phyloP scores from a whole-genome alignment of 2,888 invertebrate species.

The Eutolmus rufibarbis region DNA sequence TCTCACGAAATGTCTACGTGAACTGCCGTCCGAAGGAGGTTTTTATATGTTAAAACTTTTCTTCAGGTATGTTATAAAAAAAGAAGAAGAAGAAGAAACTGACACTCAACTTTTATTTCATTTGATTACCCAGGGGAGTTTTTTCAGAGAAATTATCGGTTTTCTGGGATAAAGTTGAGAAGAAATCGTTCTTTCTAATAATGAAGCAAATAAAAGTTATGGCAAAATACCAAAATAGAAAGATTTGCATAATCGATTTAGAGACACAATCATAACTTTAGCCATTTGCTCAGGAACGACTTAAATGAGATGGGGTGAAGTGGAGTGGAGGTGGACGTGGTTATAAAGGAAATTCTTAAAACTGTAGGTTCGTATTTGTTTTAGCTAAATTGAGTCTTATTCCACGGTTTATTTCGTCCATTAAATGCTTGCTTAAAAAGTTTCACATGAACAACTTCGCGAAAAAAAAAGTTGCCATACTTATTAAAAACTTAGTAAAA shows the following conservation, averaged over 20 bases:
- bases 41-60: not conserved
- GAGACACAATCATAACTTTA: not conserved
- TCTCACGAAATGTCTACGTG: not conserved
- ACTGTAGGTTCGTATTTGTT: not conserved
- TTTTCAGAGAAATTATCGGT: not conserved
- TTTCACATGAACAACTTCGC: not conserved
- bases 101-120: not conserved
- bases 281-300: not conserved
- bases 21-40: not conserved
- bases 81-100: not conserved
- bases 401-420: not conserved
- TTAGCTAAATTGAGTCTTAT: not conserved
- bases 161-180: not conserved
- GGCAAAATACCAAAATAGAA: not conserved
- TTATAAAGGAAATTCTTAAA: not conserved
- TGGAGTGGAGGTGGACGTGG: too few relatives aligned
- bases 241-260: not conserved
- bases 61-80: not conserved
- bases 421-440: not conserved
- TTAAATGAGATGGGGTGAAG: not conserved
- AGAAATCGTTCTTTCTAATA: not conserved
- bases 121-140: not conserved
- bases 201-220: not conserved
- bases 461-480: not conserved
- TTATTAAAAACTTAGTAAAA: not conserved